A percentile compares a stretch with the other conserved stretches of the same genome.
phyloP scores from a whole-genome alignment of 2,888 invertebrate genomes.

The Pardosa pseudoannulata region DNA sequence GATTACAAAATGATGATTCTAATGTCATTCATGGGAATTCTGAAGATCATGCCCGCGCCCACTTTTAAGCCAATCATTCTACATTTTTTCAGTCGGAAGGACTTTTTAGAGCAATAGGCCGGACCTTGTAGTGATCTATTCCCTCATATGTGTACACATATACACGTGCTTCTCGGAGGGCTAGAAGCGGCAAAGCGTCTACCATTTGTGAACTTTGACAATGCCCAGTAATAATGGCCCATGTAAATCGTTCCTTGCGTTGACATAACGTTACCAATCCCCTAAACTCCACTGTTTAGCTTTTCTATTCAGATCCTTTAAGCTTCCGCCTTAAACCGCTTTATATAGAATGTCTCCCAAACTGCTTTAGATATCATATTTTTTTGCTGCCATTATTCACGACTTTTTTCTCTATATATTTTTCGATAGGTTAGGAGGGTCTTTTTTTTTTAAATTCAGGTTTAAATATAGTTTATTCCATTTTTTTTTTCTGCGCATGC shows the following conservation, averaged over 20 bases:
- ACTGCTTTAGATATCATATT: slow-evolving; percentile 49
- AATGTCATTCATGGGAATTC: slow-evolving; percentile 64
- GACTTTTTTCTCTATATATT: slow-evolving; percentile 57
- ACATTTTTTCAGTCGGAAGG: slow-evolving; percentile 15
- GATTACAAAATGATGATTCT: slow-evolving; percentile 68
- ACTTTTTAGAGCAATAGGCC: slow-evolving; percentile 32
- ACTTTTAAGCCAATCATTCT: slow-evolving; percentile 59
- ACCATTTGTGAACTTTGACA: slow-evolving; percentile 68
- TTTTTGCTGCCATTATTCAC: slow-evolving; percentile 56
- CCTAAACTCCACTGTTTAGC: slow-evolving; percentile 68
- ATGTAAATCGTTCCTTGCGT: slow-evolving; percentile 69
- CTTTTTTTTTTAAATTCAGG: slow-evolving; percentile 68
- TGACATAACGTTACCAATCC: slow-evolving; percentile 72
- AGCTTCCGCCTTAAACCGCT: slow-evolving; percentile 71
- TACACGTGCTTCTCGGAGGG: slow-evolving; percentile 62
- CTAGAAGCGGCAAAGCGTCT: slow-evolving; percentile 63
- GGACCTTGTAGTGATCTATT: slow-evolving; percentile 53
- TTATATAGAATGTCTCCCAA: slow-evolving; percentile 45
- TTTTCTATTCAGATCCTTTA: slow-evolving; percentile 53
- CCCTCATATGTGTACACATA: slow-evolving; percentile 60
- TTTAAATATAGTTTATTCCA: slow-evolving; percentile 59
- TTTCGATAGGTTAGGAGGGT: slow-evolving; percentile 44
- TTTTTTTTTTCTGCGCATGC: slow-evolving; percentile 49
- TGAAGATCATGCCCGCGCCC: slow-evolving; percentile 55
- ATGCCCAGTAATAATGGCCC: slow-evolving; percentile 59